Percentiles rank a stretch among this genome's conserved stretches.
phyloP scores from a whole-genome alignment of 2,888 invertebrate species.

The Dascillus cervinus region DNA sequence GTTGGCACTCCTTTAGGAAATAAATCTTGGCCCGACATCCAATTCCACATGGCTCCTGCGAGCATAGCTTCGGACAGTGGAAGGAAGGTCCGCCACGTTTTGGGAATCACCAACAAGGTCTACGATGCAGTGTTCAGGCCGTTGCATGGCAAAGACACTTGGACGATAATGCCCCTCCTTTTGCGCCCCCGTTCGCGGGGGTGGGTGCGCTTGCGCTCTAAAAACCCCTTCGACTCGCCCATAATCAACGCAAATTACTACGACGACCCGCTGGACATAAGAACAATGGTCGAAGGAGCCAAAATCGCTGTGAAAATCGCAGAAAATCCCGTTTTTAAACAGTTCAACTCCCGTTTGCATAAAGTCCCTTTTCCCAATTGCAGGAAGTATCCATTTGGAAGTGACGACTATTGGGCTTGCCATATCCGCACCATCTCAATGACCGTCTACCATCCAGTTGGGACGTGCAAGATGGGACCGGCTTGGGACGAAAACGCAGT shows the following conservation, averaged over 20 bases:
- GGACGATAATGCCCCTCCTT: conserved; percentile 81
- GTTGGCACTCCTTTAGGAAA: conserved; percentile 81
- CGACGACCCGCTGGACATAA: conserved; percentile 68
- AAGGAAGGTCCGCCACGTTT: conserved; percentile 63
- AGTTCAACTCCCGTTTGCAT: conserved; percentile 71
- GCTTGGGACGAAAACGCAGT: conserved; percentile 69
- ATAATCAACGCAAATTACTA: conserved; percentile 90
- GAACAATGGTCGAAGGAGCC: conserved; percentile 75
- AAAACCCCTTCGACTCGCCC: conserved; percentile 82
- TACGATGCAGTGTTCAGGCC: conserved; percentile 75
- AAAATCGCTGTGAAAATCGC: conserved; percentile 67
- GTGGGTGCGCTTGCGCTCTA: conserved; percentile 64
- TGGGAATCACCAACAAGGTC: conserved; percentile 71
- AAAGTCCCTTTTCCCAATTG: conserved; percentile 73
- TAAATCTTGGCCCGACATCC: conserved; percentile 77
- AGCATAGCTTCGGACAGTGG: conserved; percentile 72
- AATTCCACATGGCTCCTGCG: conserved; percentile 90
- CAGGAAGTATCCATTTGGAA: conserved; percentile 60
- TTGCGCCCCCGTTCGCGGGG: conserved; percentile 74
- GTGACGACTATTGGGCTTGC: conserved; percentile 81
- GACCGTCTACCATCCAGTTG: conserved; percentile 86
- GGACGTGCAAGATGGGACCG: conserved; percentile 86
- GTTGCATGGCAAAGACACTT: conserved; percentile 69
- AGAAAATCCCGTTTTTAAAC: conserved; percentile 68
- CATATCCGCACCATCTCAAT: conserved; percentile 79